These are phyloP conservation scores for Ophioninae sp. DNA, from an alignment of 2,888 invertebrate genomes.

Conservation along the genomic window DNA sequence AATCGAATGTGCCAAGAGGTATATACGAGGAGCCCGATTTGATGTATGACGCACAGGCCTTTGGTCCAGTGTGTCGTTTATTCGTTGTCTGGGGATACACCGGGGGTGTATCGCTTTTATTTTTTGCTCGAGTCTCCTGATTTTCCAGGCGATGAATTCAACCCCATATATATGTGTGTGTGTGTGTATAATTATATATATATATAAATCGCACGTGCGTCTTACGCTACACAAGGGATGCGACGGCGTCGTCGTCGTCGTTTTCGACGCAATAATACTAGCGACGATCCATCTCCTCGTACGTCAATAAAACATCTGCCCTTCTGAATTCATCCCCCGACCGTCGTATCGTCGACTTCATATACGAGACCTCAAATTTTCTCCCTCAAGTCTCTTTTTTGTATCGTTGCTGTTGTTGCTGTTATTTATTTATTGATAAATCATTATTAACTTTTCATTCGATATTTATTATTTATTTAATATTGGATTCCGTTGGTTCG, in stretches of 20 bases:
- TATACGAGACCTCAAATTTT: conserved; percentile 30
- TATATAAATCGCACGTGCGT: conserved; percentile 23
- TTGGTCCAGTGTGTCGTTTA: conserved; percentile 21
- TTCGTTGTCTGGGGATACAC: conserved; percentile 27
- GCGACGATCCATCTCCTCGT: conserved; percentile 61
- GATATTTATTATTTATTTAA: too few relatives aligned
- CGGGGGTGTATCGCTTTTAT: conserved; percentile 7
- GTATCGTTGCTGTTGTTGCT: not conserved
- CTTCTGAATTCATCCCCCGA: conserved; percentile 11
- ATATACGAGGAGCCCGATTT: conserved; percentile 9
- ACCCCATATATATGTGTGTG: conserved; percentile 10
- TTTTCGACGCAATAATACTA: conserved; percentile 56
- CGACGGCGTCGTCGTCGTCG: not conserved
- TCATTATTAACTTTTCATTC: not conserved
- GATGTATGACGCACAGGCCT: conserved; percentile 49
- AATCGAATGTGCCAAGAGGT: conserved; percentile 47
- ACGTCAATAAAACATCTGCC: conserved; percentile 64
- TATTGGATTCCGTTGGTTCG: too few relatives aligned
- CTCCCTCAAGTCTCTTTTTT: not conserved
- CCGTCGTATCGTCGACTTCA: not conserved
- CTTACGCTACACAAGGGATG: conserved; percentile 44
- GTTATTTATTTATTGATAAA: not conserved
- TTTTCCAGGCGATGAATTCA: conserved; percentile 41
- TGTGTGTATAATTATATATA: conserved; percentile 14
- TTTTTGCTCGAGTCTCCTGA: not conserved